phyloP scores from a whole-genome alignment of 1,140 invertebrate genomes.

The Drosophila kepulauana region DNA sequence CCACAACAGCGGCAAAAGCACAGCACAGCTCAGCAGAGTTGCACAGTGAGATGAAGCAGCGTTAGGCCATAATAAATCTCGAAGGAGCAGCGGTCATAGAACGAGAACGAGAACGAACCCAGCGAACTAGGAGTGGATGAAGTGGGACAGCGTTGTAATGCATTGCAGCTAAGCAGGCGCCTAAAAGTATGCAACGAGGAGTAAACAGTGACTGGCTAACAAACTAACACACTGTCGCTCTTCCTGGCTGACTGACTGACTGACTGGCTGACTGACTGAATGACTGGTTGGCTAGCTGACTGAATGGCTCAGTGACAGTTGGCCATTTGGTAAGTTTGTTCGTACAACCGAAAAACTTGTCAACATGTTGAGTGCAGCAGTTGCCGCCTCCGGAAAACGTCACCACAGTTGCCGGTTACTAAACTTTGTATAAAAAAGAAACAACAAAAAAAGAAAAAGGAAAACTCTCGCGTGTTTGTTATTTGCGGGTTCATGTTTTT shows the following conservation, averaged over 20 bases:
- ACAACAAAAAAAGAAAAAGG: conserved; percentile 4
- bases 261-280: conserved; percentile 44
- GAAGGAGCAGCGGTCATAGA: conserved; percentile 31
- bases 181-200: conserved; percentile 69
- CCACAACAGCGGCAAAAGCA: conserved; percentile 47
- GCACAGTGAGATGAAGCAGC: conserved; percentile 4
- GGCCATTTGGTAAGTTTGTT: conserved; percentile 56
- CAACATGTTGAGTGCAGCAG: conserved; percentile 79
- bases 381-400: conserved; percentile 36
- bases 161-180: conserved; percentile 68
- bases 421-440: conserved; percentile 40
- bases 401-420: conserved; percentile 21
- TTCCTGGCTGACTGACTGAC: conserved; percentile 33
- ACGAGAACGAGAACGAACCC: neutral
- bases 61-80: conserved; percentile 68
- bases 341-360: conserved; percentile 66
- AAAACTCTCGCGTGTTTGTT: conserved; percentile 36
- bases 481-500: conserved; percentile 15
- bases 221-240: conserved; percentile 28
- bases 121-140: neutral
- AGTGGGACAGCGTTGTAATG: conserved; percentile 39
- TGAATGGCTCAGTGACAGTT: conserved; percentile 50
- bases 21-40: too few relatives aligned
- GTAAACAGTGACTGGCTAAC: conserved; percentile 55
- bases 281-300: conserved; percentile 13